Percentiles rank a stretch among this genome's conserved stretches.
phyloP scores from a whole-genome alignment of 2,113 vertebrate species.

The Amphiprion percula region DNA sequence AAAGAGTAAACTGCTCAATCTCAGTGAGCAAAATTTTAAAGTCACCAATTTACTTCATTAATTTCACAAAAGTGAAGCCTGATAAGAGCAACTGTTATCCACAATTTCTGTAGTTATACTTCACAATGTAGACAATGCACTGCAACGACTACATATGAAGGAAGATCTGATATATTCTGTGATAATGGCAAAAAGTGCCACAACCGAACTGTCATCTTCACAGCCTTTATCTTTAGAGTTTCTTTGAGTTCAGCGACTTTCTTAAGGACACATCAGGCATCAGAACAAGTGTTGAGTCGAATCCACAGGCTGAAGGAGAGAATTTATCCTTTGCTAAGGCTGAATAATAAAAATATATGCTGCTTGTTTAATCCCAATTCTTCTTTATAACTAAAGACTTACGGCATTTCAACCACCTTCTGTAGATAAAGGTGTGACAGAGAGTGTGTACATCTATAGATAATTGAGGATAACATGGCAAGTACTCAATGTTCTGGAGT shows the following conservation, averaged over 20 bases:
- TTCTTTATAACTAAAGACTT: background rate
- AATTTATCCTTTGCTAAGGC: background rate
- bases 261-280: constrained; percentile 14
- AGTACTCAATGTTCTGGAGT: background rate
- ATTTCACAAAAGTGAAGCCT: background rate
- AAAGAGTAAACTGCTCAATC: too few relatives aligned
- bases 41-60: too few relatives aligned
- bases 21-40: too few relatives aligned
- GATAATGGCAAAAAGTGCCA: background rate
- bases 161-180: background rate
- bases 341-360: background rate
- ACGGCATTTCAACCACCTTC: background rate
- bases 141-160: background rate
- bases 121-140: background rate
- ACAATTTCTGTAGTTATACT: background rate
- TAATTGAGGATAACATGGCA: background rate
- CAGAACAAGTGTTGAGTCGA: background rate
- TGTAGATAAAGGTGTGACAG: background rate
- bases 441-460: background rate
- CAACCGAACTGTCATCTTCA: background rate
- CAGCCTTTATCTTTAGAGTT: constrained; percentile 1
- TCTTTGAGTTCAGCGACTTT: background rate
- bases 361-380: background rate
- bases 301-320: background rate
- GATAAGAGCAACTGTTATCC: background rate